Conservation (phyloP, 2,113 vertebrate genomes). For the Ornithorhynchus anatinus region DNA sequence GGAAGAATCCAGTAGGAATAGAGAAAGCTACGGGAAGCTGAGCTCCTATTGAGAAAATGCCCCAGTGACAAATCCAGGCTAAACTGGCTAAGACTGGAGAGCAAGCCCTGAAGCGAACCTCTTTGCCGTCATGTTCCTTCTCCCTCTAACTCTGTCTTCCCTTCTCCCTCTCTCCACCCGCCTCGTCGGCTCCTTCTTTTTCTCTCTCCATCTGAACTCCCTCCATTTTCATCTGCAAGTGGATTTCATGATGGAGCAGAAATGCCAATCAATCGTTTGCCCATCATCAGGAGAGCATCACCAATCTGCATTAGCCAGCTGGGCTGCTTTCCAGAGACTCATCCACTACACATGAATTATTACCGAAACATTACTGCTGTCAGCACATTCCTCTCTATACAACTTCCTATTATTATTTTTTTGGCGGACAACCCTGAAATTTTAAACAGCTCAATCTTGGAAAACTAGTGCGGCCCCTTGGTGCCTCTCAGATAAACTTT, state of each 20-base stretch:
- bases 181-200: neutral
- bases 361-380: conserved; percentile 63
- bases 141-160: neutral
- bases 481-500: conserved; percentile 60
- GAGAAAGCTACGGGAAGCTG: neutral
- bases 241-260: conserved; percentile 48
- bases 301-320: conserved; percentile 54
- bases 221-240: conserved; percentile 20
- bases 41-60: neutral
- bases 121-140: neutral
- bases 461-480: conserved; percentile 47
- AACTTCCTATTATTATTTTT: conserved; percentile 68
- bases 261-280: conserved; percentile 31
- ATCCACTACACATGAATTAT: conserved; percentile 65
- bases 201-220: neutral
- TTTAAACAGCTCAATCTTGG: conserved; percentile 69
- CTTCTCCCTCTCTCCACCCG: neutral
- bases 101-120: neutral
- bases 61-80: neutral
- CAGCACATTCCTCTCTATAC: conserved; percentile 68
- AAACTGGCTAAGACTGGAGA: neutral
- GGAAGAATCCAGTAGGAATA: neutral
- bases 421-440: conserved; percentile 66
- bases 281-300: conserved; percentile 49
- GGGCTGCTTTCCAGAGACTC: conserved; percentile 67